These are phyloP conservation scores for Rafetus swinhoei DNA, from an alignment of 2,113 vertebrate genomes.

Conservation along the genomic window DNA sequence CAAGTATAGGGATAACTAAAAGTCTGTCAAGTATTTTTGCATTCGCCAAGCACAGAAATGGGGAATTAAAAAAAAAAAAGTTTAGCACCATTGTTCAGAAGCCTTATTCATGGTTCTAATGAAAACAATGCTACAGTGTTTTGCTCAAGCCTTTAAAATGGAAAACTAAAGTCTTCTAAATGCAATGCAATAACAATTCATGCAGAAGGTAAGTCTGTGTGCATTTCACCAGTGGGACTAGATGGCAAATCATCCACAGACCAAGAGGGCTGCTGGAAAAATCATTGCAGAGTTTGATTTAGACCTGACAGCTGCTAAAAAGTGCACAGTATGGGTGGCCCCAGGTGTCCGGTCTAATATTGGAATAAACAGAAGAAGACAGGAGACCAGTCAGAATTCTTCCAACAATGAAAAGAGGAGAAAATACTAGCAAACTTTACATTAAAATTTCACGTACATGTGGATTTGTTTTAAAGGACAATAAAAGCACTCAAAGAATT, in stretches of 20 bases:
- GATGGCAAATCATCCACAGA: constrained; percentile 20
- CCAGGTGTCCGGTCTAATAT: constrained; percentile 37
- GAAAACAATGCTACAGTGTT: not conserved
- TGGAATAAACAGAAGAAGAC: constrained; percentile 15
- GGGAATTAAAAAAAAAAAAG: not conserved
- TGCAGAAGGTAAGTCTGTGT: not conserved
- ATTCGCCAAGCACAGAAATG: not conserved
- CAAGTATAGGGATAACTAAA: not conserved
- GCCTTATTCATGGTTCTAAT: not conserved
- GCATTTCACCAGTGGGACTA: constrained; percentile 37
- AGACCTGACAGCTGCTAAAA: constrained; percentile 65
- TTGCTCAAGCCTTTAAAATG: not conserved
- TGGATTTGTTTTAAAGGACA: constrained; percentile 18
- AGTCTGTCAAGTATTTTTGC: not conserved
- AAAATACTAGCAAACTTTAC: constrained; percentile 22
- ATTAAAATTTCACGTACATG: constrained; percentile 3
- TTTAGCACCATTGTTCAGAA: not conserved
- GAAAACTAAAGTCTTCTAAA: not conserved
- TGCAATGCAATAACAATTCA: not conserved
- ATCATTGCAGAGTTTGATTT: constrained; percentile 62
- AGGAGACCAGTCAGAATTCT: not conserved
- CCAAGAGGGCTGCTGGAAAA: constrained; percentile 51
- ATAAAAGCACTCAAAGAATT: not conserved
- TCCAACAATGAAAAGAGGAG: not conserved
- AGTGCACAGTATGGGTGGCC: constrained; percentile 62